Conservation (phyloP, 2,797 vertebrate genomes). For the Anguilla pacifica region DNA sequence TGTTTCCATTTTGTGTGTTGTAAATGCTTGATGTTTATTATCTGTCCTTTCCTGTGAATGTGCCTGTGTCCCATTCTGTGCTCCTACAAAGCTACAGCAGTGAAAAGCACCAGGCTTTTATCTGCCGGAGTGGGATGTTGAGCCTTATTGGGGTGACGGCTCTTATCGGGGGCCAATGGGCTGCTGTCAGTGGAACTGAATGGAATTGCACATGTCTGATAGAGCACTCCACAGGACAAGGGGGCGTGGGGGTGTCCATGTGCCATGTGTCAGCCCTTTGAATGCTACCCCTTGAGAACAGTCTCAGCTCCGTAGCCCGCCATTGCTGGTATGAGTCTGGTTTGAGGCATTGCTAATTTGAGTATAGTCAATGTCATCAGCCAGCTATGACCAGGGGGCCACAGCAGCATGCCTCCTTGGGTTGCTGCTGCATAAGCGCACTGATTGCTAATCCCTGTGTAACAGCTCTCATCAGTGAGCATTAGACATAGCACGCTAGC, state of each 20-base stretch:
- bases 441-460: background rate
- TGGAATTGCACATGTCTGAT: no score
- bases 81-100: background rate
- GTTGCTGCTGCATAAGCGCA: background rate
- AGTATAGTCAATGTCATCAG: no score
- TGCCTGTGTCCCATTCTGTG: background rate
- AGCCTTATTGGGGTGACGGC: background rate
- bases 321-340: no score
- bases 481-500: background rate
- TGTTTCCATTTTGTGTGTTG: background rate
- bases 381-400: no score
- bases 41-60: background rate
- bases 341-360: no score
- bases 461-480: background rate
- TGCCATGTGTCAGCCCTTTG: no score
- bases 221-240: no score
- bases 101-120: background rate
- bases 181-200: background rate
- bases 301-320: no score
- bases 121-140: background rate
- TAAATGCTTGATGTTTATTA: background rate
- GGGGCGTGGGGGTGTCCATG: no score
- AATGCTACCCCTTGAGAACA: no score
- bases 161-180: background rate
- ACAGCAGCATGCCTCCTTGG: background rate